These are phyloP conservation scores for Pollachius pollachius DNA, from an alignment of 2,113 vertebrate species.

Conservation along the genomic window DNA sequence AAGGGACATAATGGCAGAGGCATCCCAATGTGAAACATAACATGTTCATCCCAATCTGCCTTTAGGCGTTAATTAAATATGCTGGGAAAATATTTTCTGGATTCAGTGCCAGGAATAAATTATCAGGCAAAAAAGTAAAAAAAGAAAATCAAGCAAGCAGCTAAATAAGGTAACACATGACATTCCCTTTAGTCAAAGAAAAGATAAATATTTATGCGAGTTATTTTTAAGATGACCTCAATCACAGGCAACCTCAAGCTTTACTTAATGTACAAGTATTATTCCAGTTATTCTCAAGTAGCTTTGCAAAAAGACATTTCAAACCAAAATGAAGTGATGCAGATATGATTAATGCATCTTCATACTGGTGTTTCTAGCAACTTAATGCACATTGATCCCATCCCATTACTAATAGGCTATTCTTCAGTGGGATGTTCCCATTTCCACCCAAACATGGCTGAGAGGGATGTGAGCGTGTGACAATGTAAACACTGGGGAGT, in stretches of 20 bases:
- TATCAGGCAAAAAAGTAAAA: background rate
- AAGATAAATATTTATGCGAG: background rate
- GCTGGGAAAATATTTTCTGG: background rate
- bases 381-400: no score
- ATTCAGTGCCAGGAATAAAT: background rate
- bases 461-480: conserved; percentile 28
- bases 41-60: background rate
- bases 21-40: background rate
- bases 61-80: background rate
- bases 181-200: conserved; percentile 1
- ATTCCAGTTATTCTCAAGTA: no score
- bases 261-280: no score
- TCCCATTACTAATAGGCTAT: no score
- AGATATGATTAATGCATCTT: no score
- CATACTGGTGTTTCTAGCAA: no score
- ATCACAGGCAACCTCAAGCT: no score
- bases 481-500: conserved; percentile 42
- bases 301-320: no score
- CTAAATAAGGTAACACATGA: background rate
- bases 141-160: background rate
- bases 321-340: no score
- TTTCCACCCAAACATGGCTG: conserved; percentile 26
- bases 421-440: background rate
- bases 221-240: no score
- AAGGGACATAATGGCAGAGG: background rate